phyloP scores from a whole-genome alignment of 2,888 invertebrate genomes.

The Sialis lutaria region DNA sequence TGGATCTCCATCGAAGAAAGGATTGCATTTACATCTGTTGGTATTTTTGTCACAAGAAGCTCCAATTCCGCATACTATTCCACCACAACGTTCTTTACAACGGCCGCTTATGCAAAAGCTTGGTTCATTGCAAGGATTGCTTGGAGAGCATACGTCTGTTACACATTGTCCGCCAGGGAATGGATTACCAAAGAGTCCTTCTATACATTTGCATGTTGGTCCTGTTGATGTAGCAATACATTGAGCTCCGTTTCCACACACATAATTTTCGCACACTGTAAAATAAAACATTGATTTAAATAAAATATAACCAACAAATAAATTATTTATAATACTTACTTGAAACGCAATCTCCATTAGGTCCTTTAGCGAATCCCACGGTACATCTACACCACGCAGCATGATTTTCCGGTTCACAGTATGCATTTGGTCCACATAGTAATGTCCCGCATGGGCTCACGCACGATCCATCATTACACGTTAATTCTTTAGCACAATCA shows the following conservation, averaged over 20 bases:
- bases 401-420: constrained; percentile 76
- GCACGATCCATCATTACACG: constrained; percentile 63
- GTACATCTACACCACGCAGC: constrained; percentile 79
- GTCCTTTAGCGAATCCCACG: constrained; percentile 62
- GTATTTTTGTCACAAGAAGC: constrained; percentile 66
- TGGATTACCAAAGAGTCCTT: constrained; percentile 76
- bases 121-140: constrained; percentile 58
- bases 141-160: constrained; percentile 64
- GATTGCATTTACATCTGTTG: constrained; percentile 73
- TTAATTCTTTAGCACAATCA: constrained; percentile 65
- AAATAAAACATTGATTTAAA: constrained; percentile 2
- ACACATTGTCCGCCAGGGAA: constrained; percentile 78
- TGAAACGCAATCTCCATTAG: constrained; percentile 68
- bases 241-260: constrained; percentile 67
- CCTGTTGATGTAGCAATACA: constrained; percentile 72
- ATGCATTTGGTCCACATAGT: constrained; percentile 67
- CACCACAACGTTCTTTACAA: constrained; percentile 77
- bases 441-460: constrained; percentile 63
- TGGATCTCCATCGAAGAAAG: constrained; percentile 77
- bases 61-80: constrained; percentile 73
- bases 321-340: constrained; percentile 30
- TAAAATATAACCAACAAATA: constrained; percentile 1
- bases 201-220: constrained; percentile 75
- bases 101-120: constrained; percentile 73
- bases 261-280: constrained; percentile 51